Evolutionary conservation across 2,888 invertebrate species (phyloP), one percentile per base, ranked within the genome.

Genomic region (Lysandra coridon): DNA sequence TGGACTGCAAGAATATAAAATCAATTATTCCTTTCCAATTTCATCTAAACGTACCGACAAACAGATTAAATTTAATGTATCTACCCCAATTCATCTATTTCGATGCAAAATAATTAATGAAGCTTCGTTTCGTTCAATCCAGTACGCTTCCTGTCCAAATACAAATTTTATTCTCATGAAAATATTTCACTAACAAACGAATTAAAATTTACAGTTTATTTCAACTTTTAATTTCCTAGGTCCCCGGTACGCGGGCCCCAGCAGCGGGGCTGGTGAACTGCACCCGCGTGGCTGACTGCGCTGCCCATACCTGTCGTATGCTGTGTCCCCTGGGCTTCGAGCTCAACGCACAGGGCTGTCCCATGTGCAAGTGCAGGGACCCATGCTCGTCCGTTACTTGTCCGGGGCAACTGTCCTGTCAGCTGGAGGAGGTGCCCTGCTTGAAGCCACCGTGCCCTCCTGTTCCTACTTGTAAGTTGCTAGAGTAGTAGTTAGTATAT

Each of bases 221-320:
- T 57, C 4, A 14, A 57, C 0, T 17, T 64, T 64, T 12, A 4
- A 64, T 23, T 64, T 64, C 33, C 5, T 81, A 94, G 94, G 87
- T 97, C 23, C 96, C 97, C 2, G 97, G 97, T 75, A 98, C 98
- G 0, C 92, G 96, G 82, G 96, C 96, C 0, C 95, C 96, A 23
- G 95, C 96, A 0, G 96, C 96, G 57, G 94, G 95, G 0, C 90
- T 96, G 30, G 96, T 97, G 40, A 97, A 97, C 90, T 97, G 97
- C 88, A 96, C 96, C 12, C 95, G 96, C 87, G 95, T 95, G 75
- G 95, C 96, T 53, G 95, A 96, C 1, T 98, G 98, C 86, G 96
- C 97, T 0, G 97, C 97, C 0, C 97, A 97, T 84, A 97, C 97
- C 0, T 98, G 98, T 86, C 96, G 98, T 73, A 98, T 98, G 98